phyloP scores from a whole-genome alignment of 2,113 vertebrate genomes.

The Falcunculus frontatus region DNA sequence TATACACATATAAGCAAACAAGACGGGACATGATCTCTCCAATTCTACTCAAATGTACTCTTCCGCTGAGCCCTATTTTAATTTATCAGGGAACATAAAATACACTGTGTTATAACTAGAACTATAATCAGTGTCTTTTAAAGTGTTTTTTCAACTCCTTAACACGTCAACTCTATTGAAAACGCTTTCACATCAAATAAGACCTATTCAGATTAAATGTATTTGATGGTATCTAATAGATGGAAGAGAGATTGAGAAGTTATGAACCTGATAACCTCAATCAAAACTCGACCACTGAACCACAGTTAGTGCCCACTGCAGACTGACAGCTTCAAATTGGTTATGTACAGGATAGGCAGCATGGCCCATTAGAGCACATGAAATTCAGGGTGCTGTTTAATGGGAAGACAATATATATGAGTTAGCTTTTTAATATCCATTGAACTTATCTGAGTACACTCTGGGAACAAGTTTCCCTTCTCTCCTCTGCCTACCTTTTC shows the following conservation, averaged over 20 bases:
- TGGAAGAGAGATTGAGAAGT: not conserved
- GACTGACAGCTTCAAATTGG: not conserved
- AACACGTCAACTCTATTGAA: not conserved
- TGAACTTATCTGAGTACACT: not conserved
- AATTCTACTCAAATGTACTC: not conserved
- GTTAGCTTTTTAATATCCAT: not conserved
- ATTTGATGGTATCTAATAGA: not conserved
- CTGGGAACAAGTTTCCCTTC: not conserved
- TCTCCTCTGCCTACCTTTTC: not conserved
- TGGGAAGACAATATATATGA: not conserved
- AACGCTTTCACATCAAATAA: not conserved
- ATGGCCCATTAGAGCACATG: accelerated
- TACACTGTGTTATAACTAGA: not conserved
- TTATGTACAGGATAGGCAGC: not conserved
- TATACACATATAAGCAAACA: not conserved
- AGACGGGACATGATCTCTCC: not conserved
- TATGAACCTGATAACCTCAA: not conserved
- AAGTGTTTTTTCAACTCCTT: not conserved
- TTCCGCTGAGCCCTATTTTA: not conserved
- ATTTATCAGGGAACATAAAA: not conserved
- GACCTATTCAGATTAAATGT: not conserved
- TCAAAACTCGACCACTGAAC: not conserved
- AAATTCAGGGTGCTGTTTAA: not conserved
- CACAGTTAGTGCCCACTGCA: not conserved
- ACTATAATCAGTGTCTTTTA: not conserved